A percentile compares a stretch with the other conserved stretches of the same genome.
Conservation (phyloP, 1,140 invertebrate species). For the Wiebesia pumilae region DNA sequence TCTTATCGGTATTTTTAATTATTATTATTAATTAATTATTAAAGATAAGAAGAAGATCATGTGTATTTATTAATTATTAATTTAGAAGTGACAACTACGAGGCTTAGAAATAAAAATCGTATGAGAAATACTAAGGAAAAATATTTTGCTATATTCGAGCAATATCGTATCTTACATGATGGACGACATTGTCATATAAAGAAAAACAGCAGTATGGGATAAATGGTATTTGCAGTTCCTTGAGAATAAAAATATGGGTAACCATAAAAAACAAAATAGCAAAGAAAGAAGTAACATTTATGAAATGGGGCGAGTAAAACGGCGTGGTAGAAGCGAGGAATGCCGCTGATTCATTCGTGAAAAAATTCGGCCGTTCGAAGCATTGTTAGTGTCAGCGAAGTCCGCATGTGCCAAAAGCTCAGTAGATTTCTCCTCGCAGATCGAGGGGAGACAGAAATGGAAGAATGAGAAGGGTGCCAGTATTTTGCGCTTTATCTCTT, state of each 20-base stretch:
- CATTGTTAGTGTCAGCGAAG: conserved; percentile 56
- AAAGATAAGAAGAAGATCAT: no score
- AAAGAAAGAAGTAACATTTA: conserved; percentile 29
- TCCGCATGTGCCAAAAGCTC: conserved; percentile 50
- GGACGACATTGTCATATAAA: conserved; percentile 13
- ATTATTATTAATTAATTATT: no score
- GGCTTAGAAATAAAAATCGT: no score
- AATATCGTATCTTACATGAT: no score
- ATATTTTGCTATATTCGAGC: no score
- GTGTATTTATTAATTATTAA: no score
- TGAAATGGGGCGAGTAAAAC: neutral
- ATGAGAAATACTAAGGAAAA: no score
- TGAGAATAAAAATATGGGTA: conserved; percentile 46
- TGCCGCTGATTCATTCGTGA: conserved; percentile 58
- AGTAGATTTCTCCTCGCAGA: conserved; percentile 46
- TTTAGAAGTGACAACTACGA: no score
- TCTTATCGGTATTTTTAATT: no score
- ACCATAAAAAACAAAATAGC: conserved; percentile 21
- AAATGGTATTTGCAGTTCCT: conserved; percentile 46
- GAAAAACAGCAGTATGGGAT: conserved; percentile 12
- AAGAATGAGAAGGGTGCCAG: neutral
- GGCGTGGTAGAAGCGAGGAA: neutral
- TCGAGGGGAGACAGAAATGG: neutral
- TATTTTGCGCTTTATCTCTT: conserved; percentile 14
- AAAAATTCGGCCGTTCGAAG: conserved; percentile 55